phyloP scores from a whole-genome alignment of 2,113 vertebrate genomes.

The Mustela lutreola region DNA sequence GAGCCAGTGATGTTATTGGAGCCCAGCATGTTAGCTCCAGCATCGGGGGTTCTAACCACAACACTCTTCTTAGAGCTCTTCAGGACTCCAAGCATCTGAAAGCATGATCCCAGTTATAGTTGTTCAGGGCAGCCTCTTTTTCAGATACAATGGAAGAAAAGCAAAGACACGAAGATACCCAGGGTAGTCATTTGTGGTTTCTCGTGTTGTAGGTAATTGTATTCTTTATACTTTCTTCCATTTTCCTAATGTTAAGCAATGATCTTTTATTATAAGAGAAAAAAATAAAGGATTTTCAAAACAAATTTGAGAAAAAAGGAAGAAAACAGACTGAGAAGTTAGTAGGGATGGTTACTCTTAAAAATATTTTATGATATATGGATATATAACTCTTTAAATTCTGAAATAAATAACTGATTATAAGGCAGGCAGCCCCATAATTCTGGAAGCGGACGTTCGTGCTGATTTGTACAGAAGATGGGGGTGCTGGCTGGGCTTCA shows the following conservation, averaged over 20 bases:
- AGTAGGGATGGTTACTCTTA: neutral
- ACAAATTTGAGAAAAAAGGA: neutral
- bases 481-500: neutral
- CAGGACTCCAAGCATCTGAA: neutral
- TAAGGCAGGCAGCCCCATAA: neutral
- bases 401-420: slow-evolving; percentile 2
- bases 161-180: neutral
- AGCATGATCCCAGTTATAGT: neutral
- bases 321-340: neutral
- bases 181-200: neutral
- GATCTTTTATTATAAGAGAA: slow-evolving; percentile 1
- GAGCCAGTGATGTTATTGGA: neutral
- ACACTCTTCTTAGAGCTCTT: neutral
- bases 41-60: neutral
- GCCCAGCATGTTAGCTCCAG: neutral
- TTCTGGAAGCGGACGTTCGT: neutral
- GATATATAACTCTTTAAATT: neutral
- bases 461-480: neutral
- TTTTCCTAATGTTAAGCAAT: slow-evolving; percentile 1
- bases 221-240: neutral
- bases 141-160: neutral
- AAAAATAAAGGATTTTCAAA: slow-evolving; percentile 58
- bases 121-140: neutral
- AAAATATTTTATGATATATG: neutral
- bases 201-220: neutral